These are phyloP conservation scores for Xylota segnis DNA, from an alignment of 2,888 invertebrate genomes.

Conservation along the genomic window DNA sequence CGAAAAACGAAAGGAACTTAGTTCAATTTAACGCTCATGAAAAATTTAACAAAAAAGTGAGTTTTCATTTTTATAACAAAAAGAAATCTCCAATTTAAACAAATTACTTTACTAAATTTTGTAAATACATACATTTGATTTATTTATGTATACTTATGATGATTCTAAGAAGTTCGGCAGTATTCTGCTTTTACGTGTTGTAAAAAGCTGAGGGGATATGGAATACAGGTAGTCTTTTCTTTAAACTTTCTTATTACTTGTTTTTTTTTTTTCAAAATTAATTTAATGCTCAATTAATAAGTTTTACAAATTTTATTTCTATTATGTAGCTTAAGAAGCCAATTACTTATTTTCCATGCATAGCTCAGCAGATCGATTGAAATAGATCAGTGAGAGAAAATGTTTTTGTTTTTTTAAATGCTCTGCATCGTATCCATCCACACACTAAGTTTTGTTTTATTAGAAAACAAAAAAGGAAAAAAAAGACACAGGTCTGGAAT, in stretches of 20 bases:
- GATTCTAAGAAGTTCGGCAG: conserved; percentile 12
- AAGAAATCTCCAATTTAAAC: background rate
- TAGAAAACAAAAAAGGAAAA: conserved; percentile 23
- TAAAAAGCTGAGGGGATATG: background rate
- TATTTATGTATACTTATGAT: background rate
- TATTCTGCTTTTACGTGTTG: conserved; percentile 35
- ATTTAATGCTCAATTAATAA: conserved; percentile 32
- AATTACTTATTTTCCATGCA: conserved; percentile 3
- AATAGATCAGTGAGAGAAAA: background rate
- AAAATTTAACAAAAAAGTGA: conserved; percentile 5
- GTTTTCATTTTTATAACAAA: background rate
- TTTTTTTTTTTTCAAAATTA: background rate
- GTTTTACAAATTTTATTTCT: conserved; percentile 16
- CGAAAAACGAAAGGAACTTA: background rate
- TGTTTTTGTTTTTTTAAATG: background rate
- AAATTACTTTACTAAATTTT: background rate
- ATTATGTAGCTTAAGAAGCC: conserved; percentile 7
- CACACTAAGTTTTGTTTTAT: conserved; percentile 17
- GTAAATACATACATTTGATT: conserved; percentile 8
- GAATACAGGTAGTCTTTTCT: conserved; percentile 31
- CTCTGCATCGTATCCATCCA: conserved; percentile 39
- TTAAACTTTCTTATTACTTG: background rate
- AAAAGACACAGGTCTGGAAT: conserved; percentile 11
- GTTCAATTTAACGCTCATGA: conserved; percentile 26
- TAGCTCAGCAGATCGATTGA: background rate